Percentiles rank a stretch among this genome's conserved stretches.
Conservation (phyloP, 2,888 invertebrate genomes). For the Arrhopalites spinosus region DNA sequence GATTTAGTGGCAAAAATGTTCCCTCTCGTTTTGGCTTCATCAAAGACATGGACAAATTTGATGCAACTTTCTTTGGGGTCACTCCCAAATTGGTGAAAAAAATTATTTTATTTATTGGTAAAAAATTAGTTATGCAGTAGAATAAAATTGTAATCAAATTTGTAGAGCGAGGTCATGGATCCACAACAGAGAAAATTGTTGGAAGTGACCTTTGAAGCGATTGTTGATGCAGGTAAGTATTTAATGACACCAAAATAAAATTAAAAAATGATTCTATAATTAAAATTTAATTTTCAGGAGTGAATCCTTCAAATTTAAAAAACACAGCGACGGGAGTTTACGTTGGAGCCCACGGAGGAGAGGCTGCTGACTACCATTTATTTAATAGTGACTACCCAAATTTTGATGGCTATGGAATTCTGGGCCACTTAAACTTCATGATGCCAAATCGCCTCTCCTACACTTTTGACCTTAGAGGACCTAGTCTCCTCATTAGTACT, state of each 20-base stretch:
- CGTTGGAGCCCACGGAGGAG: constrained; percentile 60
- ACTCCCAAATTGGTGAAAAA: constrained; percentile 76
- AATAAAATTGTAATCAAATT: no score
- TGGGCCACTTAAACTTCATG: constrained; percentile 65
- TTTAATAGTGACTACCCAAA: not conserved
- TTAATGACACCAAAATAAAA: constrained; percentile 24
- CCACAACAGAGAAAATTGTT: constrained; percentile 74
- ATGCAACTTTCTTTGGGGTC: constrained; percentile 76
- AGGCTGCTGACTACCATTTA: constrained; percentile 21
- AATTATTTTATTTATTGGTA: no score
- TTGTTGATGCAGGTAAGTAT: constrained; percentile 76
- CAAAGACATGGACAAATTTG: constrained; percentile 70
- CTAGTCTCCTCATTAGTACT: constrained; percentile 68
- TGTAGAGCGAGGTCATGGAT: constrained; percentile 77
- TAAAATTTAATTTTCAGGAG: constrained; percentile 45
- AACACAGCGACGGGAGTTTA: constrained; percentile 65
- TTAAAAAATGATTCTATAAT: not conserved
- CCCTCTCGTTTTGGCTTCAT: constrained; percentile 19
- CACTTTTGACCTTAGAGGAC: constrained; percentile 66
- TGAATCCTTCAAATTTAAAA: constrained; percentile 61
- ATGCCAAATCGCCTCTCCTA: constrained; percentile 66
- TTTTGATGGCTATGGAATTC: constrained; percentile 64
- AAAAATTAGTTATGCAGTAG: no score
- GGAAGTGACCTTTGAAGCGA: constrained; percentile 77
- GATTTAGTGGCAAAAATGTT: not conserved